Evolutionary conservation across 2,888 invertebrate species (phyloP).

Genomic region (Apoda limacodes): DNA sequence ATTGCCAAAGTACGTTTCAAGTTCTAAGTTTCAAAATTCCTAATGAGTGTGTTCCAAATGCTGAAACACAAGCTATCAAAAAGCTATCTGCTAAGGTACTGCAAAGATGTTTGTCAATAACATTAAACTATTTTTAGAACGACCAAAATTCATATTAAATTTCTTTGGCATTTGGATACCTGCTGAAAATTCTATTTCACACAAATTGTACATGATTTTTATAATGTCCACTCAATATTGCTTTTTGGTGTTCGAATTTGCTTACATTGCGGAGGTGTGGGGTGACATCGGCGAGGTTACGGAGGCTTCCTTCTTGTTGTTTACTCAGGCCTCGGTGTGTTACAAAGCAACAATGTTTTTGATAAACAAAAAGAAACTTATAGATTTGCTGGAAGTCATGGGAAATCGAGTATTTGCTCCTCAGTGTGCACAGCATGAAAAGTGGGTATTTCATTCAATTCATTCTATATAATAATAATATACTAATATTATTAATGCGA

Average conservation of each 20-base stretch:
- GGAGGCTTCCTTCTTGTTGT: conserved; percentile 45
- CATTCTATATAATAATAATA: background rate
- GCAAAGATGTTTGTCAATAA: conserved; percentile 27
- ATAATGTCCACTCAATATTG: conserved; percentile 39
- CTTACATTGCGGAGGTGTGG: conserved; percentile 43
- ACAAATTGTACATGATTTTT: conserved; percentile 29
- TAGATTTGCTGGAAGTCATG: conserved; percentile 32
- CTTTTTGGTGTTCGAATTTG: conserved; percentile 43
- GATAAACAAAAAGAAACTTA: conserved; percentile 31
- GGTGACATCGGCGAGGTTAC: conserved; percentile 47
- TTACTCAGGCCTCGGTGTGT: conserved; percentile 50
- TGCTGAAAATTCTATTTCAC: conserved; percentile 23
- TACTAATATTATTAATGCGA: too few species aligned
- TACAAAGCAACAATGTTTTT: conserved; percentile 45
- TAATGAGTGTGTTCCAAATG: background rate
- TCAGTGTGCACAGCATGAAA: conserved; percentile 31
- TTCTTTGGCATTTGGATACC: conserved; percentile 42
- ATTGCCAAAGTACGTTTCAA: background rate
- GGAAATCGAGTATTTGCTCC: conserved; percentile 32
- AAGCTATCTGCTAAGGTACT: too few species aligned
- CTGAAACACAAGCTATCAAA: background rate
- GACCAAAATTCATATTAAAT: conserved; percentile 33
- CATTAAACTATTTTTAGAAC: conserved; percentile 30
- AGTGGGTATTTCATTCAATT: conserved; percentile 26
- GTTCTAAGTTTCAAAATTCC: background rate